Evolutionary conservation across 2,113 vertebrate genomes (phyloP).

Genomic region (Channa maculata): DNA sequence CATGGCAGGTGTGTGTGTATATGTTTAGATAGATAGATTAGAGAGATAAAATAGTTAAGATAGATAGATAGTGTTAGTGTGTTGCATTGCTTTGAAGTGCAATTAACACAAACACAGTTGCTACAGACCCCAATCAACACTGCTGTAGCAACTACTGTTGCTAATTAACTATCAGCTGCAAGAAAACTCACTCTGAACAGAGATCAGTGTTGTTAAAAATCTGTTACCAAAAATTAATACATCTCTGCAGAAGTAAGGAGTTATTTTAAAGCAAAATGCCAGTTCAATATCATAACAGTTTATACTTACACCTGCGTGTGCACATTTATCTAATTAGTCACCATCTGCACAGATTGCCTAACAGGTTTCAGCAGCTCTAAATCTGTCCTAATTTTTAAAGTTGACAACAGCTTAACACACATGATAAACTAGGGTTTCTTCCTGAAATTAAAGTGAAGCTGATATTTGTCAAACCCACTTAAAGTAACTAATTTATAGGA

Average conservation of each 20-base stretch:
- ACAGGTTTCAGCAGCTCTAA: conserved; percentile 1
- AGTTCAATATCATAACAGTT: not conserved
- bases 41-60: no score
- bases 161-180: not conserved
- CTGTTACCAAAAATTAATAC: not conserved
- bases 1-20: no score
- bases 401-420: no score
- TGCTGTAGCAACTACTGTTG: no score
- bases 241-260: not conserved
- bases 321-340: conserved; percentile 3
- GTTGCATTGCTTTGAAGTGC: not conserved
- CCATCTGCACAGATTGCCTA: conserved; percentile 12
- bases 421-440: no score
- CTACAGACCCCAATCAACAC: not conserved
- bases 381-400: no score
- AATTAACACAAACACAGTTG: not conserved
- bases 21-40: no score
- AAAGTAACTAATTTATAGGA: no score
- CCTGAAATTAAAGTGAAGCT: not conserved
- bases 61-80: no score
- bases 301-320: conserved; percentile 16
- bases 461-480: no score
- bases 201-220: no score
- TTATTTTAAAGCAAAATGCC: not conserved
- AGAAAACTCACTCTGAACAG: not conserved